Evolutionary conservation across 1,140 invertebrate species (phyloP), one percentile per base, ranked within the genome.

Genomic region (Pogonus chalceus): DNA sequence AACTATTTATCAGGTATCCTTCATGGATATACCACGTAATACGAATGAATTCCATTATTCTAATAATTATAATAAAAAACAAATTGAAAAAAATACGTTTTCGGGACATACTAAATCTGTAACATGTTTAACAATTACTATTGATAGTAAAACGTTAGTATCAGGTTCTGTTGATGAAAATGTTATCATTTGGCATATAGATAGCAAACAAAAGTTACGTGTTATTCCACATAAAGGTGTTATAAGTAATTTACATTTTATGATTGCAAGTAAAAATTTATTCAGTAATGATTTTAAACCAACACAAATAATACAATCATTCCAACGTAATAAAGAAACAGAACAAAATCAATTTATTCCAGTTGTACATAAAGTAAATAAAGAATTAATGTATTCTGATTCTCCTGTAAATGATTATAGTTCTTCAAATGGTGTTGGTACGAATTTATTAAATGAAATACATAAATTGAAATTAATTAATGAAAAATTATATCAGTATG

Each of bases 131-230:
- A 81, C 83, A 18, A 69, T 87, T 12, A 88, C 88, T 16, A 57
- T 80, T 12, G 82, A 86, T 69, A 82, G 82, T 4, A 72, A 70
- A 4, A 74, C 76, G 10, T 66, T 95, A 10, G 67, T 88, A 3
- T 90, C 89, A 0, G 90, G 85, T 0, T 84, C 84, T 0, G 73
- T 78, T 54, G 88, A 90, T 73, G 76, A 78, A 21, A 77, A 73
- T 53, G 81, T 92, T 1, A 79, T 83, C 58, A 61, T 92, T 20
- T 94, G 90, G 90, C 81, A 93, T 59, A 80, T 91, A 26, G 63
- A 64, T 23, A 90, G 85, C 65, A 70, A 76, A 39, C 85, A 90
- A 61, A 79, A 85, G 49, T 68, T 87, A 10, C 78, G 80, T 56
- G 82, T 76, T 10, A 72, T 93, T 21, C 68, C 71, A 20, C 83